These are phyloP conservation scores for Zaprionus capensis DNA, from an alignment of 1,140 invertebrate genomes.

Conservation along the genomic window DNA sequence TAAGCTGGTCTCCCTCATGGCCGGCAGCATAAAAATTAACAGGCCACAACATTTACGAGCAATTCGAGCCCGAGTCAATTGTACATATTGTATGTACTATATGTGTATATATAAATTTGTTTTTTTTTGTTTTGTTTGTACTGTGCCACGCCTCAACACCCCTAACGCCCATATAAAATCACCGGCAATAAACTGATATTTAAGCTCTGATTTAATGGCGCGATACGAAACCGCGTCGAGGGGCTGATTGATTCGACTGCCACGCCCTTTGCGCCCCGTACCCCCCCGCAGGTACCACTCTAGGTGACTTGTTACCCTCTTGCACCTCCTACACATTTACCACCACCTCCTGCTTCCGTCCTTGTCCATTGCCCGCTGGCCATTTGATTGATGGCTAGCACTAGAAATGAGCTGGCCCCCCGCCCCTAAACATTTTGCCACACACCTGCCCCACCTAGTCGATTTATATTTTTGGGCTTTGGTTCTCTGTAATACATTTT, in stretches of 20 bases:
- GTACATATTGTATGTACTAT: constrained; percentile 36
- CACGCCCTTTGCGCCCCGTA: background rate
- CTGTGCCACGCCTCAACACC: background rate
- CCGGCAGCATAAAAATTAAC: constrained; percentile 36
- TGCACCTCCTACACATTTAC: background rate
- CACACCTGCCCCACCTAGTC: constrained; percentile 5
- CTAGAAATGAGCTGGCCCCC: constrained; percentile 19
- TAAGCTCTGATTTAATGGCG: constrained; percentile 56
- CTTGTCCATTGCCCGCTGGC: constrained; percentile 28
- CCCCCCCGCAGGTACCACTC: background rate
- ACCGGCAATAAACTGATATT: constrained; percentile 51
- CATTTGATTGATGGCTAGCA: constrained; percentile 45
- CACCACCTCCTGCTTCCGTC: background rate
- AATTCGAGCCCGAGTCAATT: constrained; percentile 36
- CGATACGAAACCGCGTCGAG: constrained; percentile 41
- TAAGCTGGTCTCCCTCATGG: constrained; percentile 21
- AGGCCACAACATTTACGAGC: constrained; percentile 34
- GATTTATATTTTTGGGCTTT: constrained; percentile 34
- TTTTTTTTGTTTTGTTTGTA: background rate
- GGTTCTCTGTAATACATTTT: constrained; percentile 42
- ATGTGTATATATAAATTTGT: constrained; percentile 1
- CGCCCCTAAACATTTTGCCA: background rate
- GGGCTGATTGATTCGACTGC: constrained; percentile 50
- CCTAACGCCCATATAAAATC: constrained; percentile 34
- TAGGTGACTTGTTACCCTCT: background rate